phyloP scores from a whole-genome alignment of 2,888 invertebrate genomes.

The Agrotis segetum region DNA sequence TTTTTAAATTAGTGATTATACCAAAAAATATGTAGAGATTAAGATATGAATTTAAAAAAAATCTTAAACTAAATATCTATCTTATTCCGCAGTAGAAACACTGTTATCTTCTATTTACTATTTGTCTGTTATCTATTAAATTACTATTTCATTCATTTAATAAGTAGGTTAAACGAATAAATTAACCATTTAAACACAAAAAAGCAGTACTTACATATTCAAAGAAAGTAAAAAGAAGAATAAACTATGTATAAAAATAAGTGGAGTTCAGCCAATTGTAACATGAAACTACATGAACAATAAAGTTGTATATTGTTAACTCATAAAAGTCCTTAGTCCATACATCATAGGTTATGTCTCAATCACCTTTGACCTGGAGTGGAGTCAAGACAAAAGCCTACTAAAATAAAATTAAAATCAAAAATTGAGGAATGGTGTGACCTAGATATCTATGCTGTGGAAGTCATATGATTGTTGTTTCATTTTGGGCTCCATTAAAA shows the following conservation, averaged over 20 bases:
- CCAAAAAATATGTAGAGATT: background rate
- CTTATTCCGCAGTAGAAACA: accelerated
- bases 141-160: background rate
- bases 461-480: background rate
- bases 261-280: background rate
- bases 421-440: background rate
- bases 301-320: background rate
- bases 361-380: too few relatives aligned
- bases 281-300: too few relatives aligned
- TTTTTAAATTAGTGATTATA: background rate
- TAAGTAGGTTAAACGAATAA: too few relatives aligned
- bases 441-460: background rate
- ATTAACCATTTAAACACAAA: too few relatives aligned
- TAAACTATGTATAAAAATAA: background rate
- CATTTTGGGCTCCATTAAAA: background rate
- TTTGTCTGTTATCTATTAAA: background rate
- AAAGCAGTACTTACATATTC: background rate
- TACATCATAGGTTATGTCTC: too few relatives aligned
- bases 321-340: background rate
- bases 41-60: background rate
- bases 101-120: background rate
- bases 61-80: too few relatives aligned
- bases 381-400: too few relatives aligned
- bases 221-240: slow-evolving; percentile 4
- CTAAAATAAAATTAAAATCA: too few relatives aligned